Percentiles rank a stretch among this genome's conserved stretches.
These are phyloP conservation scores for Zaprionus lachaisei DNA, from an alignment of 1,140 invertebrate genomes.

Conservation along the genomic window DNA sequence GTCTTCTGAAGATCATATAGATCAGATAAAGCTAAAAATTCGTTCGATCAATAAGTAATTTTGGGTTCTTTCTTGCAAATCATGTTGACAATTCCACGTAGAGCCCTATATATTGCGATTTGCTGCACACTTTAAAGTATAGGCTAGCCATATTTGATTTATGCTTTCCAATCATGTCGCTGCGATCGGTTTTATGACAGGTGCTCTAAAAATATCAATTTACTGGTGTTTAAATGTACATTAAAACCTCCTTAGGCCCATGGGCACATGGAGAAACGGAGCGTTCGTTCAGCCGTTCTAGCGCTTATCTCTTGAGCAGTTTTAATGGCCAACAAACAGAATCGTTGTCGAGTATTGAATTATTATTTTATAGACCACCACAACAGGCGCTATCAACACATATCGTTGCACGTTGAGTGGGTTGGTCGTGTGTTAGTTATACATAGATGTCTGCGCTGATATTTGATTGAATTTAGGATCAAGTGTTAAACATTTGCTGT, in stretches of 20 bases:
- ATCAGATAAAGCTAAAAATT: not conserved
- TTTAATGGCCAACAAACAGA: slow-evolving; percentile 47
- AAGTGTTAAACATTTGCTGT: not conserved
- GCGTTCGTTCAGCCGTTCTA: not conserved
- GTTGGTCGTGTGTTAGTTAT: slow-evolving; percentile 1
- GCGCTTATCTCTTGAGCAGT: slow-evolving; percentile 62
- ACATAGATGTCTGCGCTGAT: slow-evolving; percentile 2
- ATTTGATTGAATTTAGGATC: slow-evolving; percentile 6
- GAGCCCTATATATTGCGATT: slow-evolving; percentile 6
- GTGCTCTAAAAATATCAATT: slow-evolving; percentile 80
- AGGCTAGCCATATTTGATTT: slow-evolving; percentile 34
- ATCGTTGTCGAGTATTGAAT: slow-evolving; percentile 58
- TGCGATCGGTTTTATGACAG: slow-evolving; percentile 62
- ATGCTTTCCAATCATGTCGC: slow-evolving; percentile 37
- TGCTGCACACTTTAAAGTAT: slow-evolving; percentile 17
- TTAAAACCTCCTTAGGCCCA: slow-evolving; percentile 71
- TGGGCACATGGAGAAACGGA: not conserved
- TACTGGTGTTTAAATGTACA: slow-evolving; percentile 76
- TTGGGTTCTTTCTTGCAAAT: slow-evolving; percentile 4
- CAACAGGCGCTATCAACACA: slow-evolving; percentile 11
- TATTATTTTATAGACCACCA: slow-evolving; percentile 61
- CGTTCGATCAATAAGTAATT: not conserved
- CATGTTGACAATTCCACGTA: slow-evolving; percentile 9
- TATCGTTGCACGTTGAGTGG: slow-evolving; percentile 23
- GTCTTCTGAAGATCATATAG: not conserved